phyloP scores from a whole-genome alignment of 2,113 vertebrate species.

The Myiagra hebetior region DNA sequence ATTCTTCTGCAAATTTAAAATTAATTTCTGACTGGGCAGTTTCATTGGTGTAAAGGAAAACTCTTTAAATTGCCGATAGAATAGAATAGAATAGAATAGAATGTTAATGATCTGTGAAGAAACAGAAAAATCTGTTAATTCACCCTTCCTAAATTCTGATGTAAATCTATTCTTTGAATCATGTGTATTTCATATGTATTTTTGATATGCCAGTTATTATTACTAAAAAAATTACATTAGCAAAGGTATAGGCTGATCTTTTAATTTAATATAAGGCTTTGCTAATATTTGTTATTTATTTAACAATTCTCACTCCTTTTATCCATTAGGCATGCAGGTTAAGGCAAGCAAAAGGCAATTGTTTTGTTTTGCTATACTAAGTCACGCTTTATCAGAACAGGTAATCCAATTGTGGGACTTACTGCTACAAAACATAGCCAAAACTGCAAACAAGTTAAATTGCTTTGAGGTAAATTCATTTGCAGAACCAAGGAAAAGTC shows the following conservation, averaged over 20 bases:
- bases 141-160: neutral
- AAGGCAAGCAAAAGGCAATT: neutral
- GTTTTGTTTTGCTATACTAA: neutral
- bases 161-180: neutral
- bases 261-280: neutral
- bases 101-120: neutral
- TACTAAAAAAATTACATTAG: neutral
- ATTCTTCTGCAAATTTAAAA: neutral
- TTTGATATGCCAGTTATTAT: neutral
- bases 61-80: neutral
- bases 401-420: neutral
- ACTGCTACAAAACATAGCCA: neutral
- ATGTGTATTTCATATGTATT: neutral
- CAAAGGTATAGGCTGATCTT: neutral
- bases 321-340: neutral
- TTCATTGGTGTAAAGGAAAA: fast-evolving
- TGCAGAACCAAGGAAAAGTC: neutral
- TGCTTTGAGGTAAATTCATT: neutral
- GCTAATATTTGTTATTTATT: neutral
- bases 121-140: neutral
- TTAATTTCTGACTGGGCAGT: neutral
- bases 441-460: neutral
- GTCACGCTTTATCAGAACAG: neutral
- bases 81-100: too few relatives aligned
- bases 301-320: neutral